phyloP scores from a whole-genome alignment of 2,113 vertebrate species.

The Hippopotamus amphibius region DNA sequence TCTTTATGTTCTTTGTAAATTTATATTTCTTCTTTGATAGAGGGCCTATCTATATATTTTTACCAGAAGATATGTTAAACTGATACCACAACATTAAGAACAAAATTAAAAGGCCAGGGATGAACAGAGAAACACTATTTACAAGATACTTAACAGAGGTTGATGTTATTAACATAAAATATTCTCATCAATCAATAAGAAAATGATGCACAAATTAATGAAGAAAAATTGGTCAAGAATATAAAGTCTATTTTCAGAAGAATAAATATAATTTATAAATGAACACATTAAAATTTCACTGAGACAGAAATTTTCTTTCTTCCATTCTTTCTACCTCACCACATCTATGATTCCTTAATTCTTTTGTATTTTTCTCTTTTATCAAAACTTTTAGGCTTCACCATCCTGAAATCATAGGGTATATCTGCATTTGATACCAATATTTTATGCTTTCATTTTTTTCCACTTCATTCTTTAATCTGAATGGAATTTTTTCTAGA shows the following conservation, averaged over 20 bases:
- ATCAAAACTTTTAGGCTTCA: background rate
- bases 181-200: constrained; percentile 34
- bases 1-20: background rate
- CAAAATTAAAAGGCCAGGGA: constrained; percentile 9
- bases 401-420: background rate
- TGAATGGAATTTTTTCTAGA: constrained; percentile 30
- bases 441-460: background rate
- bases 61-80: background rate
- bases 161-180: constrained; percentile 40
- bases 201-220: background rate
- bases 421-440: background rate
- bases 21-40: constrained; percentile 17
- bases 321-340: background rate
- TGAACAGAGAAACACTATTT: background rate
- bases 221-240: background rate
- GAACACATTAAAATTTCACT: background rate
- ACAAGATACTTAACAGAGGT: background rate
- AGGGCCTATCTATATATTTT: background rate
- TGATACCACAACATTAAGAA: constrained; percentile 51
- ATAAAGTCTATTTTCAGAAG: background rate
- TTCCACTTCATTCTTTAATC: constrained; percentile 15
- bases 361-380: background rate
- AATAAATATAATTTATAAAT: background rate
- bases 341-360: background rate
- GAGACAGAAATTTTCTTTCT: background rate